Evolutionary conservation across 2,888 invertebrate species (phyloP).

Genomic region (Caenorhabditis sp.): DNA sequence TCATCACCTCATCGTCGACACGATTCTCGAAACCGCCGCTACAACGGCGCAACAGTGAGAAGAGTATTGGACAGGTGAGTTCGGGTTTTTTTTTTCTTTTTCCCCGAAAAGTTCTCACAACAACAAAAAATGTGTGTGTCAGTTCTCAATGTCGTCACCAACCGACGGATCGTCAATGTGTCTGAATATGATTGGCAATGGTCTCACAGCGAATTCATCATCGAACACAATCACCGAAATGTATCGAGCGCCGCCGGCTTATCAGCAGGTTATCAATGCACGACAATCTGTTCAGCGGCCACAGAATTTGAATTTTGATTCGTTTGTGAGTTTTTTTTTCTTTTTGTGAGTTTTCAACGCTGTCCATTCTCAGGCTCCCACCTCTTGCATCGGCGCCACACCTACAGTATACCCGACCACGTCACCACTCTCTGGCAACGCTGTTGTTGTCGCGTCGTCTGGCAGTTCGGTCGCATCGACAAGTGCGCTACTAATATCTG

Average conservation of each 20-base stretch:
- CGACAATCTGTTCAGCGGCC: conserved; percentile 24
- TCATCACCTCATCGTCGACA: conserved; percentile 22
- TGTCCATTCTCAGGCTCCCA: conserved; percentile 4
- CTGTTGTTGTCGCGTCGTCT: not conserved
- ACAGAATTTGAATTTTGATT: conserved; percentile 13
- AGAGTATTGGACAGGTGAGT: conserved; percentile 29
- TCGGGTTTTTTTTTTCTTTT: no score
- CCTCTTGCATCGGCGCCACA: conserved; percentile 21
- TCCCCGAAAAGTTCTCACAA: no score
- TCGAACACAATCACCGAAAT: conserved; percentile 39
- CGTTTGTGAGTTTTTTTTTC: not conserved
- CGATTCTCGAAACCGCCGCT: conserved; percentile 40
- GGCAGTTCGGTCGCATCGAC: conserved; percentile 19
- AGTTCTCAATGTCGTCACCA: conserved; percentile 35
- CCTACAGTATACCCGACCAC: conserved; percentile 29
- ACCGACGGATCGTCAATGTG: conserved; percentile 26
- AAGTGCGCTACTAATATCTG: conserved; percentile 30
- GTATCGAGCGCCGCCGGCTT: conserved; percentile 25
- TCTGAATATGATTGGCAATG: conserved; percentile 31
- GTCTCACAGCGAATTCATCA: conserved; percentile 15
- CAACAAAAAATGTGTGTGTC: not conserved
- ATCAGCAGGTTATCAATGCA: conserved; percentile 37
- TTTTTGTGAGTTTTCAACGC: no score
- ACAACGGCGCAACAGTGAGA: conserved; percentile 40
- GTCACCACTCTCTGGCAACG: not conserved